Conservation (phyloP, 2,113 vertebrate genomes). For the Rattus rattus region DNA sequence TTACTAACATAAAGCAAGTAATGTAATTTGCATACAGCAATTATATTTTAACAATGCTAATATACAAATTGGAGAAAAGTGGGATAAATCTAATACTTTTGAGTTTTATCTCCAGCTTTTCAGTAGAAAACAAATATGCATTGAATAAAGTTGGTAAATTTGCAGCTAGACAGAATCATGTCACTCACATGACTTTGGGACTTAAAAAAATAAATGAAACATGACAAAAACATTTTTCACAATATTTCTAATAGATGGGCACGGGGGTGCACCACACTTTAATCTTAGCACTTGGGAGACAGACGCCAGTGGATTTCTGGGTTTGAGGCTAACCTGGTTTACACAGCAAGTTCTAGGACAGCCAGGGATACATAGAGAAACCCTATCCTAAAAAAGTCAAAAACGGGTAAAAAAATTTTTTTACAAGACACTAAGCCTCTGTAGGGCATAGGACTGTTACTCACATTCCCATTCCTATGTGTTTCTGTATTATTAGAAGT, state of each 20-base stretch:
- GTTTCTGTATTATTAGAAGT: background rate
- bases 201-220: background rate
- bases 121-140: background rate
- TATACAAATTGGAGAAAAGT: background rate
- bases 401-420: no score
- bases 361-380: background rate
- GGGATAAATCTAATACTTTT: background rate
- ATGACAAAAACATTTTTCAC: background rate
- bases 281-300: background rate
- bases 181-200: background rate
- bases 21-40: background rate
- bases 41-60: background rate
- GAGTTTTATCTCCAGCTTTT: background rate
- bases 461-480: no score
- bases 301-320: no score
- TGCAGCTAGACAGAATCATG: background rate
- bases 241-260: background rate
- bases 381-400: background rate
- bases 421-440: background rate
- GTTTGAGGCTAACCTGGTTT: background rate
- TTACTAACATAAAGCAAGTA: background rate
- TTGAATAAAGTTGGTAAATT: background rate
- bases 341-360: background rate
- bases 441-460: background rate
- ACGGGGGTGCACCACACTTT: background rate